Base-by-base conservation (phyloP, 1,140 invertebrate genomes). In the Stegodyphus mimosarum region DNA sequence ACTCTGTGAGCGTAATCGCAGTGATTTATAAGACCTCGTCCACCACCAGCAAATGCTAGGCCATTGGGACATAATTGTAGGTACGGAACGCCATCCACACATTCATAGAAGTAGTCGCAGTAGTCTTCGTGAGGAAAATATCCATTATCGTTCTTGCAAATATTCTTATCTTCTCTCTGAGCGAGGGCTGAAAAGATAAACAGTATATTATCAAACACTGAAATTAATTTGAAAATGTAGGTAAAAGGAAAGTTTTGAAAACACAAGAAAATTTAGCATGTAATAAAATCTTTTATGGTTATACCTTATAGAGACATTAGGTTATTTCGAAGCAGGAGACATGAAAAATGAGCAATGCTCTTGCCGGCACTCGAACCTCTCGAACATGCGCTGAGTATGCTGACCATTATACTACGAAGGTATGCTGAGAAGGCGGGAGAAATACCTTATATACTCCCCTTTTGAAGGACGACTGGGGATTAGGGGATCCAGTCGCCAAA, bases 81-180 rank as follows among this genome's bases (percentile, higher is more conserved):
- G 81, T 74, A 85, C 11, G 86, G 18, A 0, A 70, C 75, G 0
- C 94, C 95, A 83, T 91, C 92, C 9, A 94, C 92, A 89, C 95
- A 97, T 89, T 96, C 95, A 95, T 95, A 96, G 89, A 96, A 96
- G 87, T 95, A 93, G 90, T 96, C 95, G 89, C 96, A 97, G 89
- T 96, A 95, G 6, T 87, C 81, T n/a, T 87, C 86, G 52, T 87
- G 86, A 6, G 80, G 76, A 52, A 73, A 86, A 10, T 71, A 75
- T 4, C 85, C 85, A 15, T 86, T 89, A 79, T 88, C 87, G 87
- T 53, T 49, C 87, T 63, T 55, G 76, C 86, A 87, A 15, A 78
- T 51, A 10, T 18, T 66, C 3, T 33, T 33, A 49, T 60, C 67
- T 50, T 80, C 33, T 69, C 53, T 55, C 63, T 83, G 80, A 11